phyloP scores from a whole-genome alignment of 1,140 invertebrate species.

The Rhopalosiphum maidis region DNA sequence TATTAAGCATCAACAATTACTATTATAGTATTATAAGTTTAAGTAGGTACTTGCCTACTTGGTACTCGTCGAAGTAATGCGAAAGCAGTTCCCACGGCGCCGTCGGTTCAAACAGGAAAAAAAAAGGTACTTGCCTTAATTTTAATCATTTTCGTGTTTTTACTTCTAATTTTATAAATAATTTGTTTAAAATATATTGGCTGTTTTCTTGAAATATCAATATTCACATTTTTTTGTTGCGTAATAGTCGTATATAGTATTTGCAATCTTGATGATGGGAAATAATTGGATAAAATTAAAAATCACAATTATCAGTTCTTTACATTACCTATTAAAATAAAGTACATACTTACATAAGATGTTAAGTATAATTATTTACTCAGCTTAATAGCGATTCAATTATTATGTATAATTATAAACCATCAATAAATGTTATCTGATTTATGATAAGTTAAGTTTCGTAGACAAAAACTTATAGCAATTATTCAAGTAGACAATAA shows the following conservation, averaged over 20 bases:
- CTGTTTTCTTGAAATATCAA: background rate
- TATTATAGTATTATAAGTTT: no score
- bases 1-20: background rate
- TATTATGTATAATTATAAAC: background rate
- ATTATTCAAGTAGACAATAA: background rate
- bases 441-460: no score
- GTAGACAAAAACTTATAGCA: background rate
- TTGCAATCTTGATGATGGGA: no score
- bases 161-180: background rate
- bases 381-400: background rate
- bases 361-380: background rate
- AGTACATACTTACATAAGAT: background rate
- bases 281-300: no score
- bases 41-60: no score
- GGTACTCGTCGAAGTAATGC: no score
- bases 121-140: background rate
- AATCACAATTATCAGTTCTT: background rate
- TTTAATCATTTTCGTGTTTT: background rate
- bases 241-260: no score
- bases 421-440: background rate
- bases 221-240: background rate
- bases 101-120: no score
- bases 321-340: background rate
- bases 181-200: background rate
- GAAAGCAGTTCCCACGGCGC: no score